Base-by-base conservation (phyloP, 92 coral and sea anemone species). In the Actinostola sp. region DNA sequence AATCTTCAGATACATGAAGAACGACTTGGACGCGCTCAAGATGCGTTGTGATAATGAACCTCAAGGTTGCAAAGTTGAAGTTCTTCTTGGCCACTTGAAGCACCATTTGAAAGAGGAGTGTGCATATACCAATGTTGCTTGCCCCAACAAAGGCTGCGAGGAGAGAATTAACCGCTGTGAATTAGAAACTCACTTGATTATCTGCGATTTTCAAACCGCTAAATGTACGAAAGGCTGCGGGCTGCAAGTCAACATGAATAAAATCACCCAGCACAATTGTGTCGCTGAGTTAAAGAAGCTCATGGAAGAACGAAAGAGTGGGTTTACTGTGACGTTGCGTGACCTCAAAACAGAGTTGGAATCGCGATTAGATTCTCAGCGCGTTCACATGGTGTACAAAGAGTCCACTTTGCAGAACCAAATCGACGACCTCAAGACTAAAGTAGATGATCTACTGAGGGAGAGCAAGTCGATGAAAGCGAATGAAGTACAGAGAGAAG, bases 331-430 rank as follows among this genome's bases (percentile, higher is more conserved):
- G 1, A 67, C 61, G 32, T 42, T 87, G 44, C 73, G 76, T 15
- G 97, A 80, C 43, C 53, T 80, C n/a, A 80, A 71, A 35, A 50
- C 76, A 15, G 97, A 90, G 14, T 52, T 87, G 77, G 97, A 90
- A 70, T 60, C 89, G 17, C 84, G 91, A 0, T 73, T 90, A 17
- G 92, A 87, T 43, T 82, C 97, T 8, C 97, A 90, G 31, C 97
- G 97, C 15, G 89, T 88, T 31, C 89, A 90, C 79, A 87, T 90
- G 97, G 90, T 90, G 2, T 90, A 84, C 81, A 90, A 88, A 64
- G 97, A 90, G 54, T 80, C 97, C 6, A 82, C 88, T 6, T 79
- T 90, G 3, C 97, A 90, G 54, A 90, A 85, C 61, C 97, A 90
- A 76, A 87, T 90, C 49, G 97, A 90, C 59, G 92, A 87, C 43